These are phyloP conservation scores for Zaprionus ornatus DNA, from an alignment of 1,140 invertebrate species.

Conservation along the genomic window DNA sequence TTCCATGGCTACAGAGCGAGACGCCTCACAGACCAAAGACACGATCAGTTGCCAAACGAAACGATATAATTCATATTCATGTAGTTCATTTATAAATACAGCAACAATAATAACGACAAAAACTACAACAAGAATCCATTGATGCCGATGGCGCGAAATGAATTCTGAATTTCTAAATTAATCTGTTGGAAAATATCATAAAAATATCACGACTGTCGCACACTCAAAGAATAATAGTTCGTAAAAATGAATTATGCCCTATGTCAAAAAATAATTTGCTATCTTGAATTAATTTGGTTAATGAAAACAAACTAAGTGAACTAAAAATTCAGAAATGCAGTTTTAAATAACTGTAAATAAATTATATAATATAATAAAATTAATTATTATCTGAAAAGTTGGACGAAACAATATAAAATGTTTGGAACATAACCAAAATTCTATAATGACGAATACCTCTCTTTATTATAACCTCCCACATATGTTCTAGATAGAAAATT, in stretches of 20 bases:
- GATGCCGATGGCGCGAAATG: conserved; percentile 22
- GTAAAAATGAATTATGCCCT: conserved; percentile 35
- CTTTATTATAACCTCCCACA: conserved; percentile 6
- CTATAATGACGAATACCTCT: conserved; percentile 24
- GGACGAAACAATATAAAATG: background rate
- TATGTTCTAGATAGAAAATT: conserved; percentile 12
- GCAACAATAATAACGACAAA: conserved; percentile 16
- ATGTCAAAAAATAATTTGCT: background rate
- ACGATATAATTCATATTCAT: conserved; percentile 69
- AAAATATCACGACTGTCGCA: conserved; percentile 55
- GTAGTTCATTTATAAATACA: conserved; percentile 60
- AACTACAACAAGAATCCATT: conserved; percentile 36
- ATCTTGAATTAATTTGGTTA: background rate
- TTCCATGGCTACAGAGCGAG: conserved; percentile 33
- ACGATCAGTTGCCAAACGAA: conserved; percentile 49
- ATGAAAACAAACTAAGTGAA: background rate
- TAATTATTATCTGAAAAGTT: background rate
- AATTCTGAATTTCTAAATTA: conserved; percentile 53
- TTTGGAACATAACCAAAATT: background rate
- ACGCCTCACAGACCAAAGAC: conserved; percentile 39
- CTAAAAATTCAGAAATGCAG: too few relatives aligned
- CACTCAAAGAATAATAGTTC: conserved; percentile 30
- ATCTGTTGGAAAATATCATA: conserved; percentile 50
- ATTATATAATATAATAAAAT: background rate
- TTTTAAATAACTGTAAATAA: too few relatives aligned